A percentile compares a stretch with the other conserved stretches of the same genome.
These are phyloP conservation scores for Goniozus legneri DNA, from an alignment of 1,140 invertebrate species.

Conservation along the genomic window DNA sequence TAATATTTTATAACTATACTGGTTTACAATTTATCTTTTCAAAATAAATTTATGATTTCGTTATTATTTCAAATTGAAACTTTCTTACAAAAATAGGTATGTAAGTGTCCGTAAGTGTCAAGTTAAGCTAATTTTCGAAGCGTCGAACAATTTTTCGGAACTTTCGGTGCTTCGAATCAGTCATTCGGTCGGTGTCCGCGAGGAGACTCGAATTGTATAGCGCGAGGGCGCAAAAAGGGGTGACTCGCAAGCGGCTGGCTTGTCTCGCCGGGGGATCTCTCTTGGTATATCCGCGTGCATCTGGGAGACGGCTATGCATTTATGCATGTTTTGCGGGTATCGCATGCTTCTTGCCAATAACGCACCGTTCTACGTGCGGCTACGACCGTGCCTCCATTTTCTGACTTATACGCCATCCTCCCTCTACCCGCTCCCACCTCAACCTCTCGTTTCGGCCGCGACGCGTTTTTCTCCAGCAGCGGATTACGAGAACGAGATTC, in stretches of 20 bases:
- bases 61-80: too few species aligned
- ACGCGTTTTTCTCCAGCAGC: too few species aligned
- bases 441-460: too few species aligned
- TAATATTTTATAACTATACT: too few species aligned
- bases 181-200: neutral
- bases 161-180: too few species aligned
- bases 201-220: constrained; percentile 7
- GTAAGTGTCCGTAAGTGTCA: too few species aligned
- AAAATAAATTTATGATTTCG: too few species aligned
- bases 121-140: too few species aligned
- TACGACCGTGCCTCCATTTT: constrained; percentile 23
- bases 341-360: constrained; percentile 48
- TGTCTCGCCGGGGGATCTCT: constrained; percentile 35
- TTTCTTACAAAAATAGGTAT: too few species aligned
- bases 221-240: constrained; percentile 30
- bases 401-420: constrained; percentile 3
- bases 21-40: too few species aligned
- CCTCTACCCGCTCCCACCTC: neutral
- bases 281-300: constrained; percentile 34
- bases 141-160: too few species aligned
- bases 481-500: too few species aligned
- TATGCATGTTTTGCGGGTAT: constrained; percentile 45
- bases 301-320: constrained; percentile 41
- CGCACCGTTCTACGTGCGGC: constrained; percentile 30
- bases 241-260: constrained; percentile 28